These are phyloP conservation scores for Toxotes lorentzi DNA, from an alignment of 2,797 vertebrate species.

Conservation along the genomic window DNA sequence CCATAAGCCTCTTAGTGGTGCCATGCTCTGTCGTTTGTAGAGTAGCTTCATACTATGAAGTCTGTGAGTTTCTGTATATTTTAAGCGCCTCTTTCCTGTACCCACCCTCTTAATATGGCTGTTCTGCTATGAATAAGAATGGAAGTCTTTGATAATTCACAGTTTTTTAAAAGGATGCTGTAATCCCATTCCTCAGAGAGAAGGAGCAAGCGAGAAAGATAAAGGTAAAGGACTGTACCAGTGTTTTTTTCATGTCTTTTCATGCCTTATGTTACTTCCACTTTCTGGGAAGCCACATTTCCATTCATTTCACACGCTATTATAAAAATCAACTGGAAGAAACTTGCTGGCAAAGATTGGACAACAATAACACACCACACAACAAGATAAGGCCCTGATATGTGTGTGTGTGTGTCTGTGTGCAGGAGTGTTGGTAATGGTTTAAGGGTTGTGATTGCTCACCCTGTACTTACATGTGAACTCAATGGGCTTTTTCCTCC, in stretches of 20 bases:
- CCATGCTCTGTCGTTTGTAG: slow-evolving; percentile 52
- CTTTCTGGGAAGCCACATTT: neutral
- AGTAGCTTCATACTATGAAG: slow-evolving; percentile 41
- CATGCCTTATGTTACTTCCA: neutral
- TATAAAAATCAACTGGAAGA: neutral
- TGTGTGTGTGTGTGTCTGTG: neutral
- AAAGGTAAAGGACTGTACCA: neutral
- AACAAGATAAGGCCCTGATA: too few relatives aligned
- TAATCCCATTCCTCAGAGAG: slow-evolving; percentile 12
- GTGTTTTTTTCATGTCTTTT: neutral
- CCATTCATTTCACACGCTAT: neutral
- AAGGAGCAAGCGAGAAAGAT: neutral
- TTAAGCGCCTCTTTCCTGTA: slow-evolving; percentile 32
- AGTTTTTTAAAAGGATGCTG: slow-evolving; percentile 14
- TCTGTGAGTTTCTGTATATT: slow-evolving; percentile 40
- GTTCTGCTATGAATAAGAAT: slow-evolving; percentile 26
- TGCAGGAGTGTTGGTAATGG: neutral
- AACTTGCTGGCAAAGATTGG: slow-evolving; percentile 2
- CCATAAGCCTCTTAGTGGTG: slow-evolving; percentile 71
- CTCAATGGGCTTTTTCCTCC: neutral
- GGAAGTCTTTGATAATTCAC: slow-evolving; percentile 20
- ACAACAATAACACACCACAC: neutral
- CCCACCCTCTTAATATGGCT: slow-evolving; percentile 1
- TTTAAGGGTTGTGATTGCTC: neutral
- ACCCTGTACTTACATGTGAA: neutral